Conservation (phyloP, 2,888 invertebrate species). For the Allygus modestus region DNA sequence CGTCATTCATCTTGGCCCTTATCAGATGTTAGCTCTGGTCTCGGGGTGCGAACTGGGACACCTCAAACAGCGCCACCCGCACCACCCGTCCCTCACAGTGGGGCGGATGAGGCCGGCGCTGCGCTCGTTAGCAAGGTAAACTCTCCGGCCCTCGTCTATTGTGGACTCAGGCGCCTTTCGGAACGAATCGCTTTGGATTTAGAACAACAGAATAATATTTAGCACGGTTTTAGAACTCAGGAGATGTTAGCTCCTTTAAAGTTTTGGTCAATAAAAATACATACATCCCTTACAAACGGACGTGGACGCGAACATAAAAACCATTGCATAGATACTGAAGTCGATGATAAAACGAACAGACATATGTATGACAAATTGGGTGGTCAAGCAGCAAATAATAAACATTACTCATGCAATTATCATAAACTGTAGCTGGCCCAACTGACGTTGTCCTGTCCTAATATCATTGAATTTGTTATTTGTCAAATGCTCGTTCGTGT, state of each 20-base stretch:
- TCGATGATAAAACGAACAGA: too few relatives aligned
- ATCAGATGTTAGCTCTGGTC: constrained; percentile 43
- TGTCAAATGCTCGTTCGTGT: too few relatives aligned
- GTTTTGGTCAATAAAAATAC: too few relatives aligned
- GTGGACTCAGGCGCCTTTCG: neutral
- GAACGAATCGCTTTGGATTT: constrained; percentile 1
- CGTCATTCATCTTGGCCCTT: constrained; percentile 52
- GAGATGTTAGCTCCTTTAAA: neutral
- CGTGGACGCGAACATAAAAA: too few relatives aligned
- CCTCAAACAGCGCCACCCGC: constrained; percentile 39
- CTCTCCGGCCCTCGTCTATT: neutral
- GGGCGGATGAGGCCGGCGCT: neutral
- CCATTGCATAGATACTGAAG: too few relatives aligned
- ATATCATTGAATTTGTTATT: too few relatives aligned
- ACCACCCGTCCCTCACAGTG: neutral
- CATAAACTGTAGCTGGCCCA: too few relatives aligned
- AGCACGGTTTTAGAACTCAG: neutral
- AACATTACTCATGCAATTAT: too few relatives aligned
- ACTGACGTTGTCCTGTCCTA: too few relatives aligned
- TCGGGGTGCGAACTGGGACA: constrained; percentile 50
- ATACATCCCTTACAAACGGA: too few relatives aligned
- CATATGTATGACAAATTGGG: too few relatives aligned
- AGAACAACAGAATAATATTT: neutral
- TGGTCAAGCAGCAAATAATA: too few relatives aligned
- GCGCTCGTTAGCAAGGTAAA: constrained; percentile 15